Evolutionary conservation across 2,888 invertebrate genomes (phyloP).

Genomic region (Colletes collaris): DNA sequence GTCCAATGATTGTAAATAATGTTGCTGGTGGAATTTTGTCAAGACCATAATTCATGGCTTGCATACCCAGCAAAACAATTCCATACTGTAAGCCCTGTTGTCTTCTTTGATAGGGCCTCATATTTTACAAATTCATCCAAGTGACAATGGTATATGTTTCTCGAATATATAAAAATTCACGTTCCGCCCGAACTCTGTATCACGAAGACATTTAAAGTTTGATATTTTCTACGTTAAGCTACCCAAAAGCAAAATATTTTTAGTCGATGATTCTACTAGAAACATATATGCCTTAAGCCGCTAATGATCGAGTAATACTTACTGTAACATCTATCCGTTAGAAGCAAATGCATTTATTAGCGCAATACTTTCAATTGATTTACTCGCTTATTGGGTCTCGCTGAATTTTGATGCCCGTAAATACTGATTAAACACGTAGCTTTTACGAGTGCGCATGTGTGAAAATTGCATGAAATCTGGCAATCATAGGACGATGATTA

Average conservation of each 20-base stretch:
- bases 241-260: neutral
- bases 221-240: neutral
- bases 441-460: no score
- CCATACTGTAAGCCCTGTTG: constrained; percentile 79
- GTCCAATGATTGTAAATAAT: constrained; percentile 81
- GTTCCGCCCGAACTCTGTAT: neutral
- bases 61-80: constrained; percentile 75
- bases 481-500: no score
- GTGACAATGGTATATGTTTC: neutral
- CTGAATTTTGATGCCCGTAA: no score
- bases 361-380: no score
- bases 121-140: neutral
- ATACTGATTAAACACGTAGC: no score
- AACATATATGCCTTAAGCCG: neutral
- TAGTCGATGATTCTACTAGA: neutral
- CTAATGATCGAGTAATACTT: neutral
- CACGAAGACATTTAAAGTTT: neutral
- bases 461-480: no score
- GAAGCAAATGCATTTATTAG: neutral
- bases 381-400: no score
- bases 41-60: constrained; percentile 82
- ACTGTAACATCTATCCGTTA: neutral
- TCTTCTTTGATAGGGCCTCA: constrained; percentile 75
- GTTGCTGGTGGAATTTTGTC: constrained; percentile 85
- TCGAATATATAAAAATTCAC: neutral